Evolutionary conservation across 2,888 invertebrate genomes (phyloP), one percentile per base, ranked within the genome.

Genomic region (Agrenia bidenticulata): DNA sequence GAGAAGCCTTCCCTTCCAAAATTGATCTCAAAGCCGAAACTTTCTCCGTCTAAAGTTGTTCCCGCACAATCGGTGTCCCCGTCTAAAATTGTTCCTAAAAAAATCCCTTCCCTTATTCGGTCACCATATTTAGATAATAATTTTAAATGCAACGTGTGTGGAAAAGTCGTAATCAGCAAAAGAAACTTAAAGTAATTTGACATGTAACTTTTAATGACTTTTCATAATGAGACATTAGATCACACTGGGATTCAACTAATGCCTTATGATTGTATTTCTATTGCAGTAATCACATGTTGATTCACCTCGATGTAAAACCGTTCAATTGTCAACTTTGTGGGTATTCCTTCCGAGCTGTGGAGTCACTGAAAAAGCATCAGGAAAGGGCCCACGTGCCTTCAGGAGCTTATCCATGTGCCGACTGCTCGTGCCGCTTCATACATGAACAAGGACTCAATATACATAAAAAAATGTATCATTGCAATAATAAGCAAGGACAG

Each of bases 271-370:
- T n/a, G n/a, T n/a, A n/a, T n/a, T n/a, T n/a, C n/a, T 11, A 11
- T 62, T 49, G 27, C 37, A 66, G 66, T 2, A 53, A 66, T 53
- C 69, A 69, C 42, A 42, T 69, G 19, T 61, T 63, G 13, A 61
- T 41, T 4, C 69, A 69, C 41, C 21, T 49, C 27, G 61, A 63
- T 17, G 57, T 39, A 23, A 42, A 54, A 24, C 69, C 67, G 1
- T 64, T 63, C 27, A 50, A 41, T 2, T 70, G 69, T 53, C 49
- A 54, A 2, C 23, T 64, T 11, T 51, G 51, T 51, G 51, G 24
- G 5, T 4, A 23, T 13, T 2, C 23, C 2, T 51, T 51, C 19
- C 51, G 51, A 9, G 13, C 23, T 7, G 9, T 15, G 9, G 24
- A 19, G 9, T 13, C 11, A 9, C 9, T 51, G 7, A 51, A 24